A percentile compares a stretch with the other conserved stretches of the same genome.
phyloP scores from a whole-genome alignment of 2,797 vertebrate species.

The Clarias pachynema region DNA sequence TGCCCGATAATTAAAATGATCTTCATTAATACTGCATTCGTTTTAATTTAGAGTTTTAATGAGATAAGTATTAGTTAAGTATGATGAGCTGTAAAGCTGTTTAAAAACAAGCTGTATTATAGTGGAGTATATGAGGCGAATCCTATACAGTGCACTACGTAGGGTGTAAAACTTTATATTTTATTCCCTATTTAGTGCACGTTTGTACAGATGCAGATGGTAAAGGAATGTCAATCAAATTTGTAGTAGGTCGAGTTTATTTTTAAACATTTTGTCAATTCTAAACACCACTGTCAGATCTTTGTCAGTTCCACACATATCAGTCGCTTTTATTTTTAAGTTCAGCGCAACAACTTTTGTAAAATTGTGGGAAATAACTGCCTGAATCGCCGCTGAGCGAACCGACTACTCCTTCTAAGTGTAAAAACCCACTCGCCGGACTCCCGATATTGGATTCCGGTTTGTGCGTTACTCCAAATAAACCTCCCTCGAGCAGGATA shows the following conservation, averaged over 20 bases:
- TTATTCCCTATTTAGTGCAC: background rate
- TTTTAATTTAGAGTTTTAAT: background rate
- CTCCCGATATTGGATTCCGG: background rate
- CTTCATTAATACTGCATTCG: background rate
- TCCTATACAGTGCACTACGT: background rate
- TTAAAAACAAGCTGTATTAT: background rate
- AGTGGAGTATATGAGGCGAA: too few relatives aligned
- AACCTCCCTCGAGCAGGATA: conserved; percentile 17
- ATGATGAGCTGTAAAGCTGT: background rate
- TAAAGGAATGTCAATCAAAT: background rate
- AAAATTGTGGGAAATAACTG: background rate
- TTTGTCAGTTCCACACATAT: background rate
- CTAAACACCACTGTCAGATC: background rate
- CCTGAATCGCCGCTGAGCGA: background rate
- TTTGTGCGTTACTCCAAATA: conserved; percentile 10
- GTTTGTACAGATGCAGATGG: background rate
- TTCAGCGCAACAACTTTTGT: too few relatives aligned
- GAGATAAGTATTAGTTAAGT: background rate
- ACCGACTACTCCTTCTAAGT: background rate
- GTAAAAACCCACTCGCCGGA: background rate
- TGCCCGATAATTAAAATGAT: background rate
- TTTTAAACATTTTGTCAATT: background rate
- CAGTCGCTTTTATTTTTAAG: background rate
- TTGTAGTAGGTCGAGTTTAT: background rate
- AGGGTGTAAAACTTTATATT: background rate